Conservation (phyloP, 2,113 vertebrate genomes). For the Octodon degus region DNA sequence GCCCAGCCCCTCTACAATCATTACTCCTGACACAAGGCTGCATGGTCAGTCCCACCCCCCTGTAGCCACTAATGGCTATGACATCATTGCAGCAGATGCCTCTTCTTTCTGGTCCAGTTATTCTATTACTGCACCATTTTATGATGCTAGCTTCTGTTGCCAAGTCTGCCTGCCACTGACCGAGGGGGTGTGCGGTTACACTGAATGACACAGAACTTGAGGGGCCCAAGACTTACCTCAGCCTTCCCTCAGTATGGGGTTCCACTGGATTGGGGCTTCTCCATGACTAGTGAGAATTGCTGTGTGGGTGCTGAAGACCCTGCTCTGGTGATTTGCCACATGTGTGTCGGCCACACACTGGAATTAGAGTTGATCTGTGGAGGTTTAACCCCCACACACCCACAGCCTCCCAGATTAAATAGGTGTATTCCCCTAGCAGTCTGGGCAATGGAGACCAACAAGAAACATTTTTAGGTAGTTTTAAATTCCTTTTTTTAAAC, state of each 20-base stretch:
- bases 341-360: conserved; percentile 68
- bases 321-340: conserved; percentile 79
- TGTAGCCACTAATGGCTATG: conserved; percentile 90
- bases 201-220: conserved; percentile 85
- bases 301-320: conserved; percentile 82
- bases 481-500: conserved; percentile 89
- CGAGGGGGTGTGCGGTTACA: conserved; percentile 81
- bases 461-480: conserved; percentile 91
- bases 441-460: conserved; percentile 91
- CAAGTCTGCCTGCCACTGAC: conserved; percentile 90
- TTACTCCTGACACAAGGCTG: conserved; percentile 94
- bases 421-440: conserved; percentile 88
- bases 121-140: conserved; percentile 95
- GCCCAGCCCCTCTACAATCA: conserved; percentile 92
- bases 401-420: conserved; percentile 85
- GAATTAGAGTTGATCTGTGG: conserved; percentile 80
- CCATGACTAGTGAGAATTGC: conserved; percentile 81
- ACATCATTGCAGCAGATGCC: conserved; percentile 91
- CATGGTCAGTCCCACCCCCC: conserved; percentile 90
- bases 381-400: conserved; percentile 69
- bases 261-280: conserved; percentile 87
- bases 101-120: conserved; percentile 94
- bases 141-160: conserved; percentile 93
- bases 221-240: conserved; percentile 90
- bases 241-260: conserved; percentile 86